Percentiles rank a stretch among this genome's conserved stretches.
These are phyloP conservation scores for Podarcis muralis DNA, from an alignment of 2,113 vertebrate species.

Conservation along the genomic window DNA sequence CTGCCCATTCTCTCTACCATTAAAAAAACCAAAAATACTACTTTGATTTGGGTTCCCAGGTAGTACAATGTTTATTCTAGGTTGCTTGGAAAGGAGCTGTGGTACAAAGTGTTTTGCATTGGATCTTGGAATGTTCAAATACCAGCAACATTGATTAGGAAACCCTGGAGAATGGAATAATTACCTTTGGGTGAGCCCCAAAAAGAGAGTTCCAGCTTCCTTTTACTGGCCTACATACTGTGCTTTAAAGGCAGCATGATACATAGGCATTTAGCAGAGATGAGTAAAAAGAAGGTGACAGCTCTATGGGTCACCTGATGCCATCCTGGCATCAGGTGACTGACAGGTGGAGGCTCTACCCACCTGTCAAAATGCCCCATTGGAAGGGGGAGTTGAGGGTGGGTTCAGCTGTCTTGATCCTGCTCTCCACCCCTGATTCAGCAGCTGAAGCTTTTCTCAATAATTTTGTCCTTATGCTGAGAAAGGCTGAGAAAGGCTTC, in stretches of 20 bases:
- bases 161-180: background rate
- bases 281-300: too few relatives aligned
- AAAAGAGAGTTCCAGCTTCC: background rate
- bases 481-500: background rate
- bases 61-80: background rate
- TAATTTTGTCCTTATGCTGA: background rate
- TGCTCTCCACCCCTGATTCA: too few relatives aligned
- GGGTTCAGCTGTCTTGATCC: too few relatives aligned
- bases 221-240: background rate
- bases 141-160: background rate
- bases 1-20: background rate
- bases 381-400: too few relatives aligned
- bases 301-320: too few relatives aligned
- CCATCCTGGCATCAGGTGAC: too few relatives aligned
- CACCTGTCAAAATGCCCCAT: too few relatives aligned
- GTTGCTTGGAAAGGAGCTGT: background rate
- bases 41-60: background rate
- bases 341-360: too few relatives aligned
- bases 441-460: background rate
- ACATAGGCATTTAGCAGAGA: too few relatives aligned
- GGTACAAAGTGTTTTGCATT: background rate
- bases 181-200: background rate
- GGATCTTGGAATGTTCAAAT: background rate
- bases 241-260: background rate
- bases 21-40: background rate